phyloP scores from a whole-genome alignment of 1,140 invertebrate genomes.

The Colletes gigas region DNA sequence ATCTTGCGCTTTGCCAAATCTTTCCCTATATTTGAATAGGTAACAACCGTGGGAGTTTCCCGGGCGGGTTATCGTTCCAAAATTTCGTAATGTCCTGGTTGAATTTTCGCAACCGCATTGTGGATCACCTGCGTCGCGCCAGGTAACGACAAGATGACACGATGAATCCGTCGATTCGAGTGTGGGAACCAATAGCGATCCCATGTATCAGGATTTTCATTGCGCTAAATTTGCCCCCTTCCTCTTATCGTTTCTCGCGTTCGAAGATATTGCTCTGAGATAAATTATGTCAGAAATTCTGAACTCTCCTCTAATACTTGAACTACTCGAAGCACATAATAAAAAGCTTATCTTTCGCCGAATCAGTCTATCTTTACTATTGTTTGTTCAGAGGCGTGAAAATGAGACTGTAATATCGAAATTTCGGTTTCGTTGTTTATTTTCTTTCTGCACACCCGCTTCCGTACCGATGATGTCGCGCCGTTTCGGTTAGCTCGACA shows the following conservation, averaged over 20 bases:
- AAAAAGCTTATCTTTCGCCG: too few relatives aligned
- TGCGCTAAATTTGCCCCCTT: background rate
- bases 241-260: background rate
- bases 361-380: too few relatives aligned
- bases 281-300: too few relatives aligned
- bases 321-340: too few relatives aligned
- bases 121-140: conserved; percentile 54
- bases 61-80: conserved; percentile 25
- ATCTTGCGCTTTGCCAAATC: conserved; percentile 17
- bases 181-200: conserved; percentile 54
- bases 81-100: conserved; percentile 50
- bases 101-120: conserved; percentile 54
- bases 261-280: too few relatives aligned
- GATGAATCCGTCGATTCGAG: conserved; percentile 37
- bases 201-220: too few relatives aligned
- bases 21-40: conserved; percentile 47
- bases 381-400: background rate
- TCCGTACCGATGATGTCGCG: background rate
- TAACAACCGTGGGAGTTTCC: conserved; percentile 57
- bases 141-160: conserved; percentile 49
- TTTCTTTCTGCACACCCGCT: conserved; percentile 16
- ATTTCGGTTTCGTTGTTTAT: conserved; percentile 19
- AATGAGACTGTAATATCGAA: background rate
- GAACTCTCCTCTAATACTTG: too few relatives aligned
- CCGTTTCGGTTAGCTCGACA: conserved; percentile 4